phyloP scores from a whole-genome alignment of 2,888 invertebrate genomes.

The Herminia tarsipennalis region DNA sequence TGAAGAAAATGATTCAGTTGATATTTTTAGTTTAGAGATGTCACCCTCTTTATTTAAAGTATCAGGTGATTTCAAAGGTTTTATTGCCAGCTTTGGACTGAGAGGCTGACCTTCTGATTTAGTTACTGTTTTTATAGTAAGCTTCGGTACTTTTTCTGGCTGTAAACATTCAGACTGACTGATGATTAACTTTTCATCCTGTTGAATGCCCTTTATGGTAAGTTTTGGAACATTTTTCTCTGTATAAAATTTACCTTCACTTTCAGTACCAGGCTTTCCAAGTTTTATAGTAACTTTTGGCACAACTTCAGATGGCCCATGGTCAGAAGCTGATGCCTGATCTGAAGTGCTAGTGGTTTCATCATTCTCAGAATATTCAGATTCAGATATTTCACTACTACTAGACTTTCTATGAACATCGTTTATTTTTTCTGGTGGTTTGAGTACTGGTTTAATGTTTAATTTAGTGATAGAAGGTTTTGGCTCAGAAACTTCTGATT shows the following conservation, averaged over 20 bases:
- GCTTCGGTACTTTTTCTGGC: slow-evolving; percentile 74
- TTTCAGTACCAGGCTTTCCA: slow-evolving; percentile 75
- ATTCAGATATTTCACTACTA: slow-evolving; percentile 83
- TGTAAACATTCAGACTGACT: slow-evolving; percentile 70
- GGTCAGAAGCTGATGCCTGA: slow-evolving; percentile 75
- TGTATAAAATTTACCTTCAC: slow-evolving; percentile 77
- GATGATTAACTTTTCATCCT: slow-evolving; percentile 70
- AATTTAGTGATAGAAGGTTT: slow-evolving; percentile 74
- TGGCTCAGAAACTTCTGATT: slow-evolving; percentile 54
- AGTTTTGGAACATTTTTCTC: slow-evolving; percentile 78
- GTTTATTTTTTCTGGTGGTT: slow-evolving; percentile 77
- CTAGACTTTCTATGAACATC: slow-evolving; percentile 79
- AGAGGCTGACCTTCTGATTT: slow-evolving; percentile 72
- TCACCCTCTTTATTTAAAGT: slow-evolving; percentile 52
- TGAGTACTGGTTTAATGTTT: slow-evolving; percentile 81
- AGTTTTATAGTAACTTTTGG: slow-evolving; percentile 82
- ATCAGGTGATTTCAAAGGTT: slow-evolving; percentile 75
- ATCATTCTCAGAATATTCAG: slow-evolving; percentile 84
- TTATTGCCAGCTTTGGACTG: slow-evolving; percentile 81
- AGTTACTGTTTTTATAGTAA: slow-evolving; percentile 74
- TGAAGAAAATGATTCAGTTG: slow-evolving; percentile 58
- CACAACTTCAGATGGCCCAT: slow-evolving; percentile 66
- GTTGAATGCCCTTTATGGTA: slow-evolving; percentile 74
- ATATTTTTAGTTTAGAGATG: slow-evolving; percentile 62
- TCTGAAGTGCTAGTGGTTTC: slow-evolving; percentile 79